Evolutionary conservation across 2,797 vertebrate genomes (phyloP), one percentile per base, ranked within the genome.

Genomic region (Gallinago solitaria): DNA sequence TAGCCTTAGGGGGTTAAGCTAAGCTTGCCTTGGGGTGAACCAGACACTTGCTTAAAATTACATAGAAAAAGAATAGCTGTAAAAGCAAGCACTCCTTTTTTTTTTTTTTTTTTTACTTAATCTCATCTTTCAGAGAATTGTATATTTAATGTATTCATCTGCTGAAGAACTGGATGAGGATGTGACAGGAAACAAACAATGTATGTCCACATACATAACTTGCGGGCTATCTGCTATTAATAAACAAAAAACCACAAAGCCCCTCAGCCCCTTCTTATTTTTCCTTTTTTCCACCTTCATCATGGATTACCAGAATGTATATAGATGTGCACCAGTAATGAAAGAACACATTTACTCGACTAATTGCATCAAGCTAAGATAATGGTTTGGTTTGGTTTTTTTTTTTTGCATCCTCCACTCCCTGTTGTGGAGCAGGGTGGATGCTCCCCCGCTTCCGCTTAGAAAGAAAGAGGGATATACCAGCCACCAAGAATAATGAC

Each of bases 1-100:
- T 88, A 51, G 56, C 53, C 69, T 56, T 81, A 47, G 48, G 57
- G 30, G 11, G 41, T 89, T 87, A 92, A 89, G 57, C 41, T 61
- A 41, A 43, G 43, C 28, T 76, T 93, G 63, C 56, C 48, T 79
- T 76, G 28, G 21, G 76, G 47, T 20, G 5, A 95, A 82, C 32
- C 39, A 50, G 63, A 39, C 12, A 15, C n/a, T 89, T 80, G 11
- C 54, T 78, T 88, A 45, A 28, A 71, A 74, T 7, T 45, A 27
- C 12, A 10, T 21, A 65, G 57, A 68, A 65, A 81, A 89, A 71
- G 16, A 76, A 39, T 33, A 65, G 12, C 45, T 75, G 33, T 67
- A 63, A 51, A 92, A 89, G 47, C 32, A 77, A 47, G n/a, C 16
- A 27, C 9, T 20, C 12, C 2, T 60, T 79, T 61, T 79, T 61